phyloP scores from a whole-genome alignment of 2,888 invertebrate genomes.

The Drosophila pullipes region DNA sequence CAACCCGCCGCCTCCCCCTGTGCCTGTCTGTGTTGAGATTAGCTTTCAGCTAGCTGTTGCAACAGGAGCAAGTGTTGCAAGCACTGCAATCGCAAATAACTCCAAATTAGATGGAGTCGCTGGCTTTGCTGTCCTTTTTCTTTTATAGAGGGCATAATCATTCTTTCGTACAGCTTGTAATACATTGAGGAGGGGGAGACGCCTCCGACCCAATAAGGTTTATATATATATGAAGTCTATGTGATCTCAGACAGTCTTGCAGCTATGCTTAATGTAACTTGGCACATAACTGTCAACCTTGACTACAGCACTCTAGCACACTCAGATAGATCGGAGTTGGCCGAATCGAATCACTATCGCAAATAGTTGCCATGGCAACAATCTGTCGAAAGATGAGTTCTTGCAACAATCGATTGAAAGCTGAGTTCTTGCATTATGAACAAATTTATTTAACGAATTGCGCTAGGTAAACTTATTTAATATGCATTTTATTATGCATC shows the following conservation, averaged over 20 bases:
- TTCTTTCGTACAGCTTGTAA: background rate
- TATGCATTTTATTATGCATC: no score
- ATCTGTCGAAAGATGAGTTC: background rate
- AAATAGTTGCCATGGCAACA: background rate
- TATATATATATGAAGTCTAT: background rate
- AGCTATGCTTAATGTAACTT: background rate
- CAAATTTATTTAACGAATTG: background rate
- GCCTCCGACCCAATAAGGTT: background rate
- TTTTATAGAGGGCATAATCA: background rate
- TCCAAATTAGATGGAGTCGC: background rate
- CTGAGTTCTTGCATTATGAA: background rate
- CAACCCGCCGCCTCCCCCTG: background rate
- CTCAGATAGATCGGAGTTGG: background rate
- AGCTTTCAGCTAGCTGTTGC: background rate
- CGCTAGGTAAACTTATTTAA: background rate
- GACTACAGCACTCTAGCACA: background rate
- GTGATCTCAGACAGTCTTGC: background rate
- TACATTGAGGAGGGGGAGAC: background rate
- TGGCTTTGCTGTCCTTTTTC: background rate
- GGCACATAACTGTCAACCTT: background rate
- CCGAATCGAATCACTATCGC: background rate
- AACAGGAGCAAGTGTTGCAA: background rate
- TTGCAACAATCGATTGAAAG: background rate
- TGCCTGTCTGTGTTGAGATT: background rate
- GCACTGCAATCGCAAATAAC: background rate